Evolutionary conservation across 2,888 invertebrate species (phyloP), one percentile per base, ranked within the genome.

Genomic region (Caradrina clavipalpis): DNA sequence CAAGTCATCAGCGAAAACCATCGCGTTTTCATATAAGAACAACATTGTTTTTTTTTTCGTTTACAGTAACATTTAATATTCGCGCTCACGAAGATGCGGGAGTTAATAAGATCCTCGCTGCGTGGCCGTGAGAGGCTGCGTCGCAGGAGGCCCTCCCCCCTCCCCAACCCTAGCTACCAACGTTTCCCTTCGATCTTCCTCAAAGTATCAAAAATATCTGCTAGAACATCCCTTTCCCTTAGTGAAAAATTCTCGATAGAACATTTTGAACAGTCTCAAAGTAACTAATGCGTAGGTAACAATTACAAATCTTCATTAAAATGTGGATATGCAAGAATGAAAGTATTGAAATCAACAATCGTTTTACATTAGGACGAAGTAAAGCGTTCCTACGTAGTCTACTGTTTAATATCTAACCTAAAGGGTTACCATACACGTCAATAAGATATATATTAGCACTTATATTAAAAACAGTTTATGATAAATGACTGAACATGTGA

Each of bases 181-280:
- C 93, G 94, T 95, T 95, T 94, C 95, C 94, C 94, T 92, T 93
- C 94, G 94, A 95, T 94, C 93, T 91, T 92, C 92, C 93, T 94
- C 95, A 93, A 93, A 93, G 95, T 96, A 95, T 96, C 95, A 96
- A 96, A 96, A 96, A 96, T 96, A 96, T 96, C 93, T 94, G 95
- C 95, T 94, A 92, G 94, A 93, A 94, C 91, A 94, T 95, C 93
- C 95, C 95, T 95, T 96, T 96, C 95, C 95, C 92, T 95, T 95
- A 95, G 92, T 93, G 95, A 94, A 94, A 87, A 93, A 93, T 91
- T 82, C 92, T 95, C 94, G 94, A 94, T 92, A 95, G 91, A 91
- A 93, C 90, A 93, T 91, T 92, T 94, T 94, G 94, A 95, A 95
- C 96, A 96, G 95, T 96, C 96, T 96, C 95, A 92, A 95, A 95